phyloP scores from a whole-genome alignment of 2,113 vertebrate species.

The Leptobrachium ailaonicum region DNA sequence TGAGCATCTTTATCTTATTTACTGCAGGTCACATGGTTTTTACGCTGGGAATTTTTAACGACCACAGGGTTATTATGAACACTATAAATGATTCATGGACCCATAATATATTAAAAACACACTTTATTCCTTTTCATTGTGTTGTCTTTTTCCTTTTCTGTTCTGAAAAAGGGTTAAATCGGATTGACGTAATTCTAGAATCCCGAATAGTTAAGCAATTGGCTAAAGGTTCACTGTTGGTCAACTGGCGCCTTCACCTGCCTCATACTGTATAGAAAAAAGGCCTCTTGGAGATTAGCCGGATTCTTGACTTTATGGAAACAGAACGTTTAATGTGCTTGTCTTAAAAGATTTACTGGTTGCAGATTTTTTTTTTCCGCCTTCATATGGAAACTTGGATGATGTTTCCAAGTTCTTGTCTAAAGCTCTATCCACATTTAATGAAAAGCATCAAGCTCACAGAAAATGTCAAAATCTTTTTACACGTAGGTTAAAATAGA shows the following conservation, averaged over 20 bases:
- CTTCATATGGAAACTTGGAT: conserved; percentile 16
- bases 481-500: not conserved
- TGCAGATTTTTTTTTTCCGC: not conserved
- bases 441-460: not conserved
- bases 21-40: too few species aligned
- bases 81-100: too few species aligned
- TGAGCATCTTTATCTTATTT: too few species aligned
- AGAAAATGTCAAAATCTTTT: not conserved
- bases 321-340: conserved; percentile 14
- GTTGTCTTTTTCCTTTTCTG: not conserved
- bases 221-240: not conserved
- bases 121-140: too few species aligned
- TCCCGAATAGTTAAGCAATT: not conserved
- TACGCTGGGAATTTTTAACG: too few species aligned
- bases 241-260: not conserved
- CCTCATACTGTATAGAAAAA: not conserved
- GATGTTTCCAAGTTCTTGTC: conserved; percentile 10
- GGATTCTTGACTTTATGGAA: conserved; percentile 18
- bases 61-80: too few species aligned
- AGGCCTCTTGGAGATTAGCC: conserved; percentile 5
- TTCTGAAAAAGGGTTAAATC: not conserved
- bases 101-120: too few species aligned
- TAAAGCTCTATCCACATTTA: not conserved
- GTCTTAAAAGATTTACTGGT: conserved; percentile 21
- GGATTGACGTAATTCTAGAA: not conserved